Conservation (phyloP, 2,797 vertebrate genomes). For the Eidolon dupreanum region DNA sequence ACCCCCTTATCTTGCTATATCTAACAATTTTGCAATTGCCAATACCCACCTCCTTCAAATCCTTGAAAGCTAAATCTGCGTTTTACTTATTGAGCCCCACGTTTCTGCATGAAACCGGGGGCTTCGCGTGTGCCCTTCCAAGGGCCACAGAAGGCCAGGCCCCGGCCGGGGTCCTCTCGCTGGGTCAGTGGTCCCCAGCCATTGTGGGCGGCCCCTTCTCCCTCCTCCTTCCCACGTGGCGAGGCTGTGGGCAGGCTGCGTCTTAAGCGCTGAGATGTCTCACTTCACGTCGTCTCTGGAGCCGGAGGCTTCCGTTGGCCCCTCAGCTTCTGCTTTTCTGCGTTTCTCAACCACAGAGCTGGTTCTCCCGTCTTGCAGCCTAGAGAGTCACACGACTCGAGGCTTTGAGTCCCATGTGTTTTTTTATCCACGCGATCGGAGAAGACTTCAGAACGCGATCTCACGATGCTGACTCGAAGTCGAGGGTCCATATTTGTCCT, state of each 20-base stretch:
- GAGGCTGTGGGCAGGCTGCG: neutral
- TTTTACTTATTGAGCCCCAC: neutral
- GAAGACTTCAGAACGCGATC: neutral
- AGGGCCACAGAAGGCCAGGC: neutral
- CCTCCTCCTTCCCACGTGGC: neutral
- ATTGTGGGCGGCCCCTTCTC: neutral
- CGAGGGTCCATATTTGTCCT: neutral
- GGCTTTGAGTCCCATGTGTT: neutral
- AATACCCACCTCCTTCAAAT: neutral
- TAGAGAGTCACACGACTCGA: neutral
- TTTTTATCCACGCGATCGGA: neutral
- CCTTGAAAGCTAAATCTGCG: neutral
- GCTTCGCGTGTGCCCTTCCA: neutral
- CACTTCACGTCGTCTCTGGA: neutral
- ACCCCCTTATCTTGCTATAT: neutral
- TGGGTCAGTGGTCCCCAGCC: neutral
- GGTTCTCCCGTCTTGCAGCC: neutral
- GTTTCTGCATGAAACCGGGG: neutral
- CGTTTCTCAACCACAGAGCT: neutral
- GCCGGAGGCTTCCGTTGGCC: neutral
- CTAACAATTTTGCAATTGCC: neutral
- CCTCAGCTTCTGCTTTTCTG: neutral
- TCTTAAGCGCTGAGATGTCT: neutral
- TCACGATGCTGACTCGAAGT: neutral
- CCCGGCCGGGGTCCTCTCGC: neutral